Conservation (phyloP, 2,797 vertebrate genomes). For the Echeneis naucrates region DNA sequence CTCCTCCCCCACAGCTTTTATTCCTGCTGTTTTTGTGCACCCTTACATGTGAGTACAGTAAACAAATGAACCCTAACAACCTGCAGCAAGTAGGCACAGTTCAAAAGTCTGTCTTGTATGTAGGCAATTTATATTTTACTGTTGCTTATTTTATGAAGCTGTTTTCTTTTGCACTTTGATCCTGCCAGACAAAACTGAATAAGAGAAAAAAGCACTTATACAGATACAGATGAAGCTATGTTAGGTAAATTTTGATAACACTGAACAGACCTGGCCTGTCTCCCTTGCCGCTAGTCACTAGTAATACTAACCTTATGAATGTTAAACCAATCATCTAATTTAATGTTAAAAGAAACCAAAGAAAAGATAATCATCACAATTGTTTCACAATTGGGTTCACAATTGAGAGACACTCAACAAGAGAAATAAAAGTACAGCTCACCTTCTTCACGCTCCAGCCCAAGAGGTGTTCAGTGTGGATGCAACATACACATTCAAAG, state of each 20-base stretch:
- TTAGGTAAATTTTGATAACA: no score
- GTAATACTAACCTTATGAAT: background rate
- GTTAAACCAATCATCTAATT: background rate
- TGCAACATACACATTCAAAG: no score
- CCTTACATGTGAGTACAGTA: slow-evolving; percentile 24
- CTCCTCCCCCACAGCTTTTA: slow-evolving; percentile 22
- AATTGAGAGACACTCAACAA: background rate
- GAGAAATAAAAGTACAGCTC: background rate
- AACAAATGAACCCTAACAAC: slow-evolving; percentile 29
- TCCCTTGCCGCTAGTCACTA: background rate
- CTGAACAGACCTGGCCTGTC: background rate
- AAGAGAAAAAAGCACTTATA: background rate
- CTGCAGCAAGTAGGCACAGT: slow-evolving; percentile 5
- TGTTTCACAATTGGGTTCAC: no score
- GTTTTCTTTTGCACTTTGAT: no score
- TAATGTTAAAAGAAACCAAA: background rate
- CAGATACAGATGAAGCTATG: no score
- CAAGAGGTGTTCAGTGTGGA: slow-evolving; percentile 23
- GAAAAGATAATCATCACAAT: background rate
- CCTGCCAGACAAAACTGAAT: background rate
- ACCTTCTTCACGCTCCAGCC: background rate
- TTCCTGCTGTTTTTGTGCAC: slow-evolving; percentile 11
- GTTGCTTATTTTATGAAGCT: background rate
- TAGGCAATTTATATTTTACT: background rate
- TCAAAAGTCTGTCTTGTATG: slow-evolving; percentile 3